Conservation (phyloP, 2,888 invertebrate genomes). For the Oxycera nigricornis region DNA sequence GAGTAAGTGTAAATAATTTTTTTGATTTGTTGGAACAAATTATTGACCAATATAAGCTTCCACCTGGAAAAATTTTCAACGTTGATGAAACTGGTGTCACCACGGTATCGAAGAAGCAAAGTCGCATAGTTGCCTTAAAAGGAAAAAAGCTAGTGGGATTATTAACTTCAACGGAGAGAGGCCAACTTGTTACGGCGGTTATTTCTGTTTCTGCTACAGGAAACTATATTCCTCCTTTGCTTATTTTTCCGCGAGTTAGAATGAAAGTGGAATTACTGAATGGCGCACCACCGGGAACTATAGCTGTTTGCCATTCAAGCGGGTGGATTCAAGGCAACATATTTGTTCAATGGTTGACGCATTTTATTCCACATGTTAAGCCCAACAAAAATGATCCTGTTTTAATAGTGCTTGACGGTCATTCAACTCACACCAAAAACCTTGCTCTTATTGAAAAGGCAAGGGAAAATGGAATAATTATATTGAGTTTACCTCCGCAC, state of each 20-base stretch:
- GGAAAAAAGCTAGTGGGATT: not conserved
- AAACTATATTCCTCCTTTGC: not conserved
- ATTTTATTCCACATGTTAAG: not conserved
- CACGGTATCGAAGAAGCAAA: not conserved
- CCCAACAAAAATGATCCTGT: not conserved
- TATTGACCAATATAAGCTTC: not conserved
- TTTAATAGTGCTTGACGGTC: conserved; percentile 1
- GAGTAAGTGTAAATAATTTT: not conserved
- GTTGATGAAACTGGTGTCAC: not conserved
- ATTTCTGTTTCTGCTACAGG: not conserved
- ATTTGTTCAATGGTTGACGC: not conserved
- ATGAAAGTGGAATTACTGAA: conserved; percentile 10
- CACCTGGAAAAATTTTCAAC: not conserved
- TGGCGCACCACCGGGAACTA: not conserved
- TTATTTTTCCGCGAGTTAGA: not conserved
- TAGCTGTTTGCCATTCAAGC: not conserved
- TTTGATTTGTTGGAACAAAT: not conserved
- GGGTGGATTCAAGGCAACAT: conserved; percentile 10
- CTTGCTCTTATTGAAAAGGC: not conserved
- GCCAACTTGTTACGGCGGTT: no score
- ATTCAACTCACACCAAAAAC: conserved; percentile 24
- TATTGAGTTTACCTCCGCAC: conserved; percentile 51
- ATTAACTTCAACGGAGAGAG: not conserved
- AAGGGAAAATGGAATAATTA: not conserved
- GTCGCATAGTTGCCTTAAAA: not conserved